Percentiles rank a stretch among this genome's conserved stretches.
Conservation (phyloP, 2,113 vertebrate genomes). For the Lagenorhynchus albirostris region DNA sequence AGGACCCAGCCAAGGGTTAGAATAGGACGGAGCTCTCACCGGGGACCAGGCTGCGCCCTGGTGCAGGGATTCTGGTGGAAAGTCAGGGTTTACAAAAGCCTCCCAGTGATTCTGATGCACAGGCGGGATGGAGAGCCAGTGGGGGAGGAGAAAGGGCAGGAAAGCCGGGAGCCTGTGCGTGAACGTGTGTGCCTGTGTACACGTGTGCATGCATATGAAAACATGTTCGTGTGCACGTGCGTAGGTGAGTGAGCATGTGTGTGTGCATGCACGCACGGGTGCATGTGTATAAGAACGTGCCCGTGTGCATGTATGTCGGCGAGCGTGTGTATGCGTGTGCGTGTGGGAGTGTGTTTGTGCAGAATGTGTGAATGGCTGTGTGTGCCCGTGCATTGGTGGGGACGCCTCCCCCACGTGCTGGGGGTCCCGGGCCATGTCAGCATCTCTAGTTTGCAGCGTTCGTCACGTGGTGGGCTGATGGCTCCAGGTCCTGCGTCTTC, state of each 20-base stretch:
- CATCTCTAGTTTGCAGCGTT: not conserved
- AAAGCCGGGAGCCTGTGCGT: not conserved
- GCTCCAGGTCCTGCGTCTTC: too few relatives aligned
- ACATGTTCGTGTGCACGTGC: not conserved
- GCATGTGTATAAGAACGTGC: not conserved
- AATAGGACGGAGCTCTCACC: not conserved
- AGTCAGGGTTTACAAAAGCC: not conserved
- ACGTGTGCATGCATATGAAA: accelerated
- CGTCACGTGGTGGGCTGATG: accelerated
- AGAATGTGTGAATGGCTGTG: accelerated
- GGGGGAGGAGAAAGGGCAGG: not conserved
- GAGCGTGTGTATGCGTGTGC: accelerated
- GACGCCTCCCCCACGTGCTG: accelerated
- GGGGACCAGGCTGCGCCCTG: too few relatives aligned
- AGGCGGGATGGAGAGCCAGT: not conserved
- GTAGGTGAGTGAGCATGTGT: too few relatives aligned
- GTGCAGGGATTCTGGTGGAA: too few relatives aligned
- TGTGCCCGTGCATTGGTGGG: accelerated
- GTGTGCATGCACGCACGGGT: too few relatives aligned
- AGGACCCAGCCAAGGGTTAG: too few relatives aligned
- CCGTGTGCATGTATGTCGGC: too few relatives aligned
- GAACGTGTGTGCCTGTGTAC: too few relatives aligned
- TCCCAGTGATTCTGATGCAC: accelerated
- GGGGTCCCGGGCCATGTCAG: accelerated
- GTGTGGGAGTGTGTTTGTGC: not conserved